A percentile compares a stretch with the other conserved stretches of the same genome.
These are phyloP conservation scores for Trachemys scripta DNA, from an alignment of 2,113 vertebrate genomes.

Conservation along the genomic window DNA sequence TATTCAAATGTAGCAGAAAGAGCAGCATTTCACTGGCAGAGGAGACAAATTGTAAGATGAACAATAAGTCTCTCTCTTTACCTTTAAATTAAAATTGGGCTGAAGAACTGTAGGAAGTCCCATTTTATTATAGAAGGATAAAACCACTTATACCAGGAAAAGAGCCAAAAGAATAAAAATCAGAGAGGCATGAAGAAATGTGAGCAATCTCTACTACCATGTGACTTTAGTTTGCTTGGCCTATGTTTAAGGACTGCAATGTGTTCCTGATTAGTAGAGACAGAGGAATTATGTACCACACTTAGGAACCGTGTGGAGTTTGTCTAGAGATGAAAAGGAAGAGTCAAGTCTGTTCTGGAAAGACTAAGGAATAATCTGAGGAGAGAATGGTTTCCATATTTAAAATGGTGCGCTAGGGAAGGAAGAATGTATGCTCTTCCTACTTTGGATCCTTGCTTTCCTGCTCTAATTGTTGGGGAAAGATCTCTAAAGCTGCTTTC, in stretches of 20 bases:
- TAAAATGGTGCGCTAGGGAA: background rate
- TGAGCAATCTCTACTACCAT: background rate
- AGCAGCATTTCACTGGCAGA: background rate
- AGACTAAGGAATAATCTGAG: background rate
- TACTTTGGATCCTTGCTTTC: background rate
- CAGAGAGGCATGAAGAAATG: background rate
- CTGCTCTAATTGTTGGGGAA: background rate
- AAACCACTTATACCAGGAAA: background rate
- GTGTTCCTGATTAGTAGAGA: background rate
- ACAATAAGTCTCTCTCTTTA: background rate
- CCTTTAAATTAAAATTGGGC: background rate
- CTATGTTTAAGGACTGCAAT: background rate
- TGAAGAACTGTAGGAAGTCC: background rate
- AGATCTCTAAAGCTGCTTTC: background rate
- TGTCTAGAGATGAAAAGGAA: background rate
- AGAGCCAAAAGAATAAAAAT: background rate
- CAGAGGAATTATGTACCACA: background rate
- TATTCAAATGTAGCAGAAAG: background rate
- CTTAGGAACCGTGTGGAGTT: background rate
- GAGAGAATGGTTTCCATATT: rapidly evolving
- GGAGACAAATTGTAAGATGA: background rate
- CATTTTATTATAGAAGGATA: background rate
- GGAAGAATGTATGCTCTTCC: background rate
- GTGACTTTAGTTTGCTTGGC: background rate
- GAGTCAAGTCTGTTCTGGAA: background rate